Evolutionary conservation across 2,797 vertebrate genomes (phyloP).

Genomic region (Lates japonicus): DNA sequence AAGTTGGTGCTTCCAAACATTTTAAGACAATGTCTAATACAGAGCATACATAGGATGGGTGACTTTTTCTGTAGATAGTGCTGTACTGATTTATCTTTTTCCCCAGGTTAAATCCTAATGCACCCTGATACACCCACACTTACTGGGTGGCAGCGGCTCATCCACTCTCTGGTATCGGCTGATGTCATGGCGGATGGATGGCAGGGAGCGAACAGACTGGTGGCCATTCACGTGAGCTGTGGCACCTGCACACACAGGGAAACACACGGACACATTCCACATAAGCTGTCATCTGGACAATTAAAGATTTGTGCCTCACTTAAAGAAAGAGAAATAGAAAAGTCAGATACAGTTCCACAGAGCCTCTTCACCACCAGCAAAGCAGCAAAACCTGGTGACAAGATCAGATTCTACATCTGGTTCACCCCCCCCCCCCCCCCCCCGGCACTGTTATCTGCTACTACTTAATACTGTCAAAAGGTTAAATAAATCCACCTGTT

Average conservation of each 20-base stretch:
- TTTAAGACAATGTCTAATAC: not conserved
- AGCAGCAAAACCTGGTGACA: not conserved
- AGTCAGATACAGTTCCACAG: not conserved
- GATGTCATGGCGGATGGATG: conserved; percentile 93
- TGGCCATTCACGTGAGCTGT: conserved; percentile 89
- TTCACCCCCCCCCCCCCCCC: not conserved
- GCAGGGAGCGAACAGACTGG: conserved; percentile 89
- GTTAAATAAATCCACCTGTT: no score
- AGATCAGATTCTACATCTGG: not conserved
- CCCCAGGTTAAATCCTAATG: not conserved
- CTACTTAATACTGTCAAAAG: not conserved
- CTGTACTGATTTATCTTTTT: not conserved
- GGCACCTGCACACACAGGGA: conserved; percentile 74
- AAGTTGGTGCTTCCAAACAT: not conserved
- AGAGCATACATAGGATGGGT: no score
- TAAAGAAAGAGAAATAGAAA: not conserved
- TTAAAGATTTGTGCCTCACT: not conserved
- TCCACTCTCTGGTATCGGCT: conserved; percentile 97
- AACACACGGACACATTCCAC: not conserved
- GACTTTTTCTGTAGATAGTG: not conserved
- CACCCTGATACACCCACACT: conserved; percentile 68
- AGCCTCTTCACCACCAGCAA: not conserved
- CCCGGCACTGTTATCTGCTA: not conserved
- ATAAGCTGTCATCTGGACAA: not conserved
- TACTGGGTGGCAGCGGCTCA: conserved; percentile 95